A percentile compares a stretch with the other conserved stretches of the same genome.
Conservation (phyloP, 2,888 invertebrate genomes). For the Drosophila hamatofila region DNA sequence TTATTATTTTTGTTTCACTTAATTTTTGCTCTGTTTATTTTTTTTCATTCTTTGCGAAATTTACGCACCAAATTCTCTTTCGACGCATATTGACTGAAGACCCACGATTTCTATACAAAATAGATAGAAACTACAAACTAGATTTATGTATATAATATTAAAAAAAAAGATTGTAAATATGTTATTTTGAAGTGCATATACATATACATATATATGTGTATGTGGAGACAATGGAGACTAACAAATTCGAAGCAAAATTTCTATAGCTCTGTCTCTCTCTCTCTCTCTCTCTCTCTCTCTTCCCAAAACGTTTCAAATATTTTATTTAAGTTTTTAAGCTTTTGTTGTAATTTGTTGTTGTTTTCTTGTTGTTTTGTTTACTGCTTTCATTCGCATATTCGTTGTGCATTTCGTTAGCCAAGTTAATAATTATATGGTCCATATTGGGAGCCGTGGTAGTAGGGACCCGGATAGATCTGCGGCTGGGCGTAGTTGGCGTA, state of each 20-base stretch:
- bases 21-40: not conserved
- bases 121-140: conserved; percentile 52
- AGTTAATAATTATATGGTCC: conserved; percentile 95
- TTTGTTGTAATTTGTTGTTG: conserved; percentile 6
- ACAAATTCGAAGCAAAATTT: conserved; percentile 24
- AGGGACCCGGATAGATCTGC: conserved; percentile 93
- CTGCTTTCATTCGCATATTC: conserved; percentile 30
- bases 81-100: conserved; percentile 71
- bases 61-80: conserved; percentile 53
- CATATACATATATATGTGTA: conserved; percentile 1
- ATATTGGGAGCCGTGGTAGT: conserved; percentile 96
- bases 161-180: conserved; percentile 50
- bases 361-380: conserved; percentile 5
- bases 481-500: conserved; percentile 95
- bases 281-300: not conserved
- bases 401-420: conserved; percentile 31
- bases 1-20: conserved; percentile 8
- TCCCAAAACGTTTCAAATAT: conserved; percentile 42
- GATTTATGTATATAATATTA: conserved; percentile 34
- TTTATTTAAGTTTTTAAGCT: conserved; percentile 5
- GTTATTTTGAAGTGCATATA: conserved; percentile 29
- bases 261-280: conserved; percentile 11
- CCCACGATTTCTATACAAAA: conserved; percentile 53
- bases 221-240: not conserved
- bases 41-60: conserved; percentile 31